Evolutionary conservation across 2,888 invertebrate species (phyloP), one percentile per base, ranked within the genome.

Genomic region (Ennomos fuscantarius): DNA sequence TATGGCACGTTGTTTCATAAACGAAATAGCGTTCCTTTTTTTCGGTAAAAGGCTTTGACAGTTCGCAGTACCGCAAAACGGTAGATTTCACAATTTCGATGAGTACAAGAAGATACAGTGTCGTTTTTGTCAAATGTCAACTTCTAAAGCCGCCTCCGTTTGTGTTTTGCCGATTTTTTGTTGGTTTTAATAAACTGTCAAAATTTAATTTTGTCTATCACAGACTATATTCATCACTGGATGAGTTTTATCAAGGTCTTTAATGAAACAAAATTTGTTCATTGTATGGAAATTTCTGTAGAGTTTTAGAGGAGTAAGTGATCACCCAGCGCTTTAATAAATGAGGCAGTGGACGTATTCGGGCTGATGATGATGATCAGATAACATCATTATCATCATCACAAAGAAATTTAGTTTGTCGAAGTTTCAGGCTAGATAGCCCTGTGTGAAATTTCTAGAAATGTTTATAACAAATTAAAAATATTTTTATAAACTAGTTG

Each of bases 41-140:
- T 69, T 66, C 73, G 73, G 72, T 85, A 83, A 88, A 84, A 81
- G 81, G 72, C 83, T 89, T 83, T 86, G 91, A 90, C 91, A 90
- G 90, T 91, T 91, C 91, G 87, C 79, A 79, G 89, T 90, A 89
- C 84, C 78, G 78, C 81, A 78, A 83, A 85, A 90, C 90, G 91
- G 91, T 91, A 89, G 89, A 79, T 78, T 87, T 88, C 78, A 79
- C 86, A 83, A 89, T 89, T 88, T 90, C 63, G 91, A 92, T 92
- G 80, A 74, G 70, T 76, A 69, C 70, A 75, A 68, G 52, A 52
- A 73, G 91, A 91, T 91, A 87, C 69, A 70, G 73, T 79, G 79
- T 80, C 82, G 83, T 88, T 90, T 90, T 91, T 90, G 90, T 91
- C 90, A 89, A 89, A 89, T 90, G 89, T 91, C 91, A 89, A 92